A percentile compares a stretch with the other conserved stretches of the same genome.
phyloP scores from a whole-genome alignment of 2,888 invertebrate species.

The Falcaria lacertinaria region DNA sequence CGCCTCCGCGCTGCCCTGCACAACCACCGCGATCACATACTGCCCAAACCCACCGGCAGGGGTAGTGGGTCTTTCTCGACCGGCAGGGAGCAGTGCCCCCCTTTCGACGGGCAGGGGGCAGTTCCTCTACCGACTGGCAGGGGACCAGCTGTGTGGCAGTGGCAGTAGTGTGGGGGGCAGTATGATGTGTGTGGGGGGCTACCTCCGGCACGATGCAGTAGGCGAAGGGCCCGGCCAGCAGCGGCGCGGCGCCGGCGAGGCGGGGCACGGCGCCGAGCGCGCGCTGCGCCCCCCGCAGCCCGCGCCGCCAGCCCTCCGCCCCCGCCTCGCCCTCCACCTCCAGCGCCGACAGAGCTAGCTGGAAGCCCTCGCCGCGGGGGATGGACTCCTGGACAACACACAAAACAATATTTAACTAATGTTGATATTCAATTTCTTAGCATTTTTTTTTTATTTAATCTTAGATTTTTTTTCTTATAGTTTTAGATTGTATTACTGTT shows the following conservation, averaged over 20 bases:
- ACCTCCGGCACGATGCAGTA: slow-evolving; percentile 93
- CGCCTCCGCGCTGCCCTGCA: slow-evolving; percentile 50
- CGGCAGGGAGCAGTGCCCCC: not conserved
- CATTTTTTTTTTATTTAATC: too few species aligned
- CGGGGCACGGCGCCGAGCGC: slow-evolving; percentile 83
- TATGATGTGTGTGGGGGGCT: not conserved
- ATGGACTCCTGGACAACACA: slow-evolving; percentile 41
- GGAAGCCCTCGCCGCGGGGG: slow-evolving; percentile 56
- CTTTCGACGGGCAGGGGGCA: too few species aligned
- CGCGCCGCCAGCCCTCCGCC: slow-evolving; percentile 24
- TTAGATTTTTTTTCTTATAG: too few species aligned
- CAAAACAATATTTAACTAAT: not conserved
- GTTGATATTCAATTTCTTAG: not conserved
- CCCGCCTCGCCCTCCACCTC: slow-evolving; percentile 27
- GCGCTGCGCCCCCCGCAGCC: slow-evolving; percentile 87
- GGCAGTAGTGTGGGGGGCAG: too few species aligned
- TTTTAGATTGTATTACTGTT: too few species aligned
- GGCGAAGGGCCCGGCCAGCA: slow-evolving; percentile 92
- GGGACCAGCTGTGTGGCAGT: too few species aligned
- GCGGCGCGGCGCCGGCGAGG: slow-evolving; percentile 88
- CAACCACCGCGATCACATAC: not conserved
- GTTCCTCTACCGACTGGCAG: too few species aligned
- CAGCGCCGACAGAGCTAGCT: slow-evolving; percentile 62
- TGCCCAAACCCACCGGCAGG: too few species aligned
- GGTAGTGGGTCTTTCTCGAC: not conserved